These are phyloP conservation scores for Teleogryllus oceanicus DNA, from an alignment of 2,888 invertebrate species.

Conservation along the genomic window DNA sequence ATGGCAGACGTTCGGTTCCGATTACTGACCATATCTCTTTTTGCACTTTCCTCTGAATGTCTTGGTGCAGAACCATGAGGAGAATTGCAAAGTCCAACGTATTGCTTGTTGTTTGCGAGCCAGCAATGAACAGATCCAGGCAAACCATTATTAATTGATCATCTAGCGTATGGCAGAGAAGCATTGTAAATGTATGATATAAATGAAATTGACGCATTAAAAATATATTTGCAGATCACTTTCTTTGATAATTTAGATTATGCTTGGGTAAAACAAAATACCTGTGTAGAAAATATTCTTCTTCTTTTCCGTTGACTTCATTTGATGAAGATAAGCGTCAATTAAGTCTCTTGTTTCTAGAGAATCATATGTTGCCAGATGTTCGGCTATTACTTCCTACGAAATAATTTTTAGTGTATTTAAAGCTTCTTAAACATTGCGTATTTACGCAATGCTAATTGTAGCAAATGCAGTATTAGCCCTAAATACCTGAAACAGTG, in stretches of 20 bases:
- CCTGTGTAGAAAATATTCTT: neutral
- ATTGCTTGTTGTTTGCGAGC: constrained; percentile 60
- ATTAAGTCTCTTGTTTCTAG: constrained; percentile 58
- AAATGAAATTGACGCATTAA: too few species aligned
- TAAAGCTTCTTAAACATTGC: too few species aligned
- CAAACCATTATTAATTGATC: constrained; percentile 61
- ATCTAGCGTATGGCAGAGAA: constrained; percentile 20
- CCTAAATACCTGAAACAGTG: constrained; percentile 52
- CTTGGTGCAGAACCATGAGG: constrained; percentile 56
- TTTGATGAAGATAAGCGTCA: constrained; percentile 60
- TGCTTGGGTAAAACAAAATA: neutral
- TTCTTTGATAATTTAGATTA: too few species aligned
- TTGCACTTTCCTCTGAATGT: constrained; percentile 57
- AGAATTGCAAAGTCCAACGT: constrained; percentile 61
- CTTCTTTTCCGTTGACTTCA: constrained; percentile 46
- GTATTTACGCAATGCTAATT: too few species aligned
- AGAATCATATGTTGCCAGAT: constrained; percentile 50
- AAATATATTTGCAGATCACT: too few species aligned
- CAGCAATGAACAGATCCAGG: constrained; percentile 52
- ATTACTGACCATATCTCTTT: constrained; percentile 52
- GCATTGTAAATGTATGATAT: too few species aligned
- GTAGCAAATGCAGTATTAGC: constrained; percentile 19
- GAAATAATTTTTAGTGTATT: constrained; percentile 25
- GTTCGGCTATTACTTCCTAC: constrained; percentile 56
- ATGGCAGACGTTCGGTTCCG: constrained; percentile 47